These are phyloP conservation scores for Hirudo medicinalis DNA, from an alignment of 1,140 invertebrate species.

Conservation along the genomic window DNA sequence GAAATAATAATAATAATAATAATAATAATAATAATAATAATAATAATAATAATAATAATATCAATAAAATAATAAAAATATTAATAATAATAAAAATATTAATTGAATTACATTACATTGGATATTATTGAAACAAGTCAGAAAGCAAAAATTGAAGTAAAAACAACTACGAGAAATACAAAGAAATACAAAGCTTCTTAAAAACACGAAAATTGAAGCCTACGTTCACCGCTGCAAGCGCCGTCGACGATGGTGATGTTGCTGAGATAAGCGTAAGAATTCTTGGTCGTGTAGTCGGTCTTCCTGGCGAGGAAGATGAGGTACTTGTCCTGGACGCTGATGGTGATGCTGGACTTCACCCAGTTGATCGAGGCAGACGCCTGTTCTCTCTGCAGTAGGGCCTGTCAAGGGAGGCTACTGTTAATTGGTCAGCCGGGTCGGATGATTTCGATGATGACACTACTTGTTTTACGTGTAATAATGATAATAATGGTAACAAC, in stretches of 20 bases:
- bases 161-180: neutral
- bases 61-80: no score
- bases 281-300: neutral
- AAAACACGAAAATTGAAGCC: neutral
- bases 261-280: constrained; percentile 3
- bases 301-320: neutral
- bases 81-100: no score
- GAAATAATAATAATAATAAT: neutral
- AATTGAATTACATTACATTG: no score
- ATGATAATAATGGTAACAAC: no score
- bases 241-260: neutral
- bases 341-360: neutral
- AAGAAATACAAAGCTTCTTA: neutral
- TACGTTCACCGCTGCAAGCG: neutral
- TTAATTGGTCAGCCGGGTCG: no score
- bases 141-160: neutral
- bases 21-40: neutral
- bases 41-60: neutral
- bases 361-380: neutral
- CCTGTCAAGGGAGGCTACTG: neutral
- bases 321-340: neutral
- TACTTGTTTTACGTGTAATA: no score
- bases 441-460: neutral
- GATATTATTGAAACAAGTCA: no score
- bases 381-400: neutral